Evolutionary conservation across 2,888 invertebrate species (phyloP).

Genomic region (Crematogaster levior): DNA sequence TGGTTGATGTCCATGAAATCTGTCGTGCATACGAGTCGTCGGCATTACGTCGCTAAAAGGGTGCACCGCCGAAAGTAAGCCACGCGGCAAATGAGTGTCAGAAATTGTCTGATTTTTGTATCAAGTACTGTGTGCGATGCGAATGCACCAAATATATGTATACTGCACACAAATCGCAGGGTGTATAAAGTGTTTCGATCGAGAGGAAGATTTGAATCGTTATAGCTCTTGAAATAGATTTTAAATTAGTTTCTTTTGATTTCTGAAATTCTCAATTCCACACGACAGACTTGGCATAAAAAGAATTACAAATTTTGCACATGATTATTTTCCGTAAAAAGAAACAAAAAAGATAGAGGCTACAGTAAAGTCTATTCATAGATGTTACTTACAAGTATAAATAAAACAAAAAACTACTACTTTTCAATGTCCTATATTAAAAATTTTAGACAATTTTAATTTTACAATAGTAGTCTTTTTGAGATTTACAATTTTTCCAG

Average conservation of each 20-base stretch:
- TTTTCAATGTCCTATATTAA: neutral
- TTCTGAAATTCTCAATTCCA: neutral
- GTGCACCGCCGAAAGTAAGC: slow-evolving; percentile 25
- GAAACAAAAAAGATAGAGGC: neutral
- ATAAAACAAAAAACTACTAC: neutral
- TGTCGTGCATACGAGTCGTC: slow-evolving; percentile 63
- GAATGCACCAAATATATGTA: neutral
- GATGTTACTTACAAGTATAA: neutral
- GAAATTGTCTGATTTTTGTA: slow-evolving; percentile 10
- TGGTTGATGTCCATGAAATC: slow-evolving; percentile 69
- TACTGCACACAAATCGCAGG: neutral
- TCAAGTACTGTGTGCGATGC: neutral
- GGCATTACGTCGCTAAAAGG: slow-evolving; percentile 23
- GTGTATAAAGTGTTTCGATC: neutral
- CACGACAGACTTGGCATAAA: neutral
- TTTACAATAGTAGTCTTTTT: neutral
- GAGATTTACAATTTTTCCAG: neutral
- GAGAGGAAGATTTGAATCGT: neutral
- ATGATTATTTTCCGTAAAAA: neutral
- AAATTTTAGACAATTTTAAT: neutral
- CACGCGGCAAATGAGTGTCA: slow-evolving; percentile 42
- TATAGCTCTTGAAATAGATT: neutral
- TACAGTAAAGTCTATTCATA: neutral
- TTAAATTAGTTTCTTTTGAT: neutral
- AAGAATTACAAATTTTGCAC: neutral